Conservation (phyloP, 1,140 invertebrate genomes). For the Paramacrobiotus metropolitanus region DNA sequence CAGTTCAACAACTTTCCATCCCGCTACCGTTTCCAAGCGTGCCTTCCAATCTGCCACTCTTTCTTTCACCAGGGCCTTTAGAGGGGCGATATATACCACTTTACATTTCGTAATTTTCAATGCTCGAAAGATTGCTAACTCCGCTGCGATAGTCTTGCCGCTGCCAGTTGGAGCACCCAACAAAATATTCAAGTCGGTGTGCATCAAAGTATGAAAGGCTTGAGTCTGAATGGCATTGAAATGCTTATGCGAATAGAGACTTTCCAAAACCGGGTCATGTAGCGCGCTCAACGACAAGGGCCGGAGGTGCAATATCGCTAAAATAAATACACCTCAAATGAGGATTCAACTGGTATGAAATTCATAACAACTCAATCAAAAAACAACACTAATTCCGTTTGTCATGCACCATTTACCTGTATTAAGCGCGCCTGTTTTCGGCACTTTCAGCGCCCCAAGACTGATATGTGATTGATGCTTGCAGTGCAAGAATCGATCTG, state of each 20-base stretch:
- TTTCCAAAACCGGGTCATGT: conserved; percentile 46
- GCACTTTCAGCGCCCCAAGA: neutral
- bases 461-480: neutral
- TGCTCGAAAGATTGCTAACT: conserved; percentile 84
- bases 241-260: conserved; percentile 68
- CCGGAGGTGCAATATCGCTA: conserved; percentile 65
- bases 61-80: conserved; percentile 91
- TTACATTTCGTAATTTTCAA: conserved; percentile 35
- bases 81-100: conserved; percentile 91
- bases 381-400: too few relatives aligned
- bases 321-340: too few relatives aligned
- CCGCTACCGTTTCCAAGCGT: conserved; percentile 50
- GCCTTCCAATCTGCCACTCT: conserved; percentile 85
- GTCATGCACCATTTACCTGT: too few relatives aligned
- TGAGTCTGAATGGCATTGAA: conserved; percentile 99
- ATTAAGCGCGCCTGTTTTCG: conserved; percentile 10
- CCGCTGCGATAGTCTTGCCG: conserved; percentile 93
- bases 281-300: conserved; percentile 65
- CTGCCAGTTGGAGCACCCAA: conserved; percentile 93
- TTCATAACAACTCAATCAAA: too few relatives aligned
- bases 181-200: conserved; percentile 78
- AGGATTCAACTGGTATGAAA: too few relatives aligned
- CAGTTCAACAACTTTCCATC: conserved; percentile 64
- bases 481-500: neutral
- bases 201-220: conserved; percentile 84